phyloP scores from a whole-genome alignment of 2,113 vertebrate species.

The Pelecanoides urinatrix region DNA sequence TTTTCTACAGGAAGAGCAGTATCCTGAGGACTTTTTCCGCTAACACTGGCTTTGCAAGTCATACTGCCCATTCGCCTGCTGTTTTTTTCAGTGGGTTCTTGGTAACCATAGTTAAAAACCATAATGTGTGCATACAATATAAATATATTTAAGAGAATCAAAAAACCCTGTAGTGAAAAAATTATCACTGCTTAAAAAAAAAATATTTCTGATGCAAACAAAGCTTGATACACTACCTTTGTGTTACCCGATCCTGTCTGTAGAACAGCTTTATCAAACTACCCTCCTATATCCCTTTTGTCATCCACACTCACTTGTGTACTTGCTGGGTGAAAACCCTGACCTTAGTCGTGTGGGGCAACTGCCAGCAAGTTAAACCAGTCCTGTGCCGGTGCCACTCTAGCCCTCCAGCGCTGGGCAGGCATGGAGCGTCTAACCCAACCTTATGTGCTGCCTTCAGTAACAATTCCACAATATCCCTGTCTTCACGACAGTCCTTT shows the following conservation, averaged over 20 bases:
- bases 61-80: neutral
- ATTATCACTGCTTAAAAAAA: neutral
- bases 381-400: neutral
- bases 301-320: neutral
- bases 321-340: neutral
- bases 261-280: neutral
- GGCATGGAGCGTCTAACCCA: neutral
- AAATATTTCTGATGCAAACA: neutral
- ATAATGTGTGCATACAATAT: neutral
- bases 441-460: neutral
- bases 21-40: neutral
- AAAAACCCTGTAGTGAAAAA: neutral
- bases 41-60: neutral
- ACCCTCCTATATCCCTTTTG: neutral
- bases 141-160: neutral
- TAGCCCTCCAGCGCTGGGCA: neutral
- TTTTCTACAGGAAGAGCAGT: neutral
- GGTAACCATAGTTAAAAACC: neutral
- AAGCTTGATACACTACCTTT: fast-evolving
- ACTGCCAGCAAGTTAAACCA: neutral
- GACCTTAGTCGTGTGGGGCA: neutral
- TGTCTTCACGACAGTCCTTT: neutral
- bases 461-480: neutral
- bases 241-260: neutral
- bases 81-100: neutral